Evolutionary conservation across 2,113 vertebrate species (phyloP).

Genomic region (Rhea pennata): DNA sequence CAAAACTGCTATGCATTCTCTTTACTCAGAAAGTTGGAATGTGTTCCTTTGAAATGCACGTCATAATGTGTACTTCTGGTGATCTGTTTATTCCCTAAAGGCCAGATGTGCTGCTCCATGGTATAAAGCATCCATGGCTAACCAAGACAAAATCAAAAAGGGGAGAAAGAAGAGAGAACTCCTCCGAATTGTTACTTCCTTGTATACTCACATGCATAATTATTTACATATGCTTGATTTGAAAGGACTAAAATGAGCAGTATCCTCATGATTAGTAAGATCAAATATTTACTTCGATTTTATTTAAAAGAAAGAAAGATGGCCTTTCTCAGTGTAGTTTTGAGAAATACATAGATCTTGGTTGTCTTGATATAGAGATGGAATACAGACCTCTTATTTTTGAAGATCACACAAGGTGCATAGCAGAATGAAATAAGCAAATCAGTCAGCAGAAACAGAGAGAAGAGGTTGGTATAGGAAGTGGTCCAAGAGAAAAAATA

Average conservation of each 20-base stretch:
- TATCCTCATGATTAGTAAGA: neutral
- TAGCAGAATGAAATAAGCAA: neutral
- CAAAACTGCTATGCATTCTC: constrained; percentile 43
- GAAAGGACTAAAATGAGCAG: constrained; percentile 44
- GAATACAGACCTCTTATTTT: neutral
- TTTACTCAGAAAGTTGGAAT: constrained; percentile 25
- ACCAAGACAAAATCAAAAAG: neutral
- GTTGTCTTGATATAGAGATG: constrained; percentile 2
- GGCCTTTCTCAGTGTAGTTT: constrained; percentile 49
- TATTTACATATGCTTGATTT: constrained; percentile 25
- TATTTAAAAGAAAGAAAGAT: constrained; percentile 44
- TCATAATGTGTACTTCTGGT: neutral
- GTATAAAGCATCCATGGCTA: constrained; percentile 2
- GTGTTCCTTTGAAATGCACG: constrained; percentile 11
- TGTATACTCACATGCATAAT: constrained; percentile 29
- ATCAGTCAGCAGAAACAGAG: neutral
- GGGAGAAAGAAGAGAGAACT: constrained; percentile 1
- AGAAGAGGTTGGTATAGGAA: neutral
- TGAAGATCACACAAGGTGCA: neutral
- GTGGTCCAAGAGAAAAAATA: neutral
- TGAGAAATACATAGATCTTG: constrained; percentile 11
- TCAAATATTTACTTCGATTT: constrained; percentile 40
- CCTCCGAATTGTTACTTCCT: constrained; percentile 17
- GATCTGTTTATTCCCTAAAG: constrained; percentile 15
- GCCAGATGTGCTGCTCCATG: neutral